Conservation (phyloP, 2,888 invertebrate species). For the Hypolimnas misippus region DNA sequence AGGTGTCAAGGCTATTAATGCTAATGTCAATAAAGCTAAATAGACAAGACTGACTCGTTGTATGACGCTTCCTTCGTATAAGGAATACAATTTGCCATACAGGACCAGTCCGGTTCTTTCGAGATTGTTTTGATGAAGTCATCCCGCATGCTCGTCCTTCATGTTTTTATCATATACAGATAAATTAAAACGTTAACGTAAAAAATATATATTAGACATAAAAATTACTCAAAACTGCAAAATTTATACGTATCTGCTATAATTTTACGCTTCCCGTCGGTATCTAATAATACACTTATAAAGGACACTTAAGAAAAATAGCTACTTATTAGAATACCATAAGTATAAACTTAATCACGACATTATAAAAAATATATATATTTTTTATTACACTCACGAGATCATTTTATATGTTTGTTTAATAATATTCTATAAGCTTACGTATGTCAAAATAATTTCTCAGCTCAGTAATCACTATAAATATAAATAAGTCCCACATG, state of each 20-base stretch:
- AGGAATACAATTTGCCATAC: constrained; percentile 10
- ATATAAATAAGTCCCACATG: constrained; percentile 36
- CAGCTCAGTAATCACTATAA: constrained; percentile 33
- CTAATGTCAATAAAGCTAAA: constrained; percentile 62
- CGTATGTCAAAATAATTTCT: constrained; percentile 33
- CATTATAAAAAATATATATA: background rate
- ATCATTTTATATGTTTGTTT: constrained; percentile 9
- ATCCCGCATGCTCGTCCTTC: background rate
- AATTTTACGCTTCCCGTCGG: background rate
- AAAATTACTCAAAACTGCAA: background rate
- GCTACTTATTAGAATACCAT: background rate
- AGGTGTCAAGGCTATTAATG: constrained; percentile 67
- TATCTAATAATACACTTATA: background rate
- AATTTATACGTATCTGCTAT: too few species aligned
- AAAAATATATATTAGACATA: background rate
- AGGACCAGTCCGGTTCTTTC: constrained; percentile 8
- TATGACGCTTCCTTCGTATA: constrained; percentile 1
- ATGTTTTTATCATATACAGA: background rate
- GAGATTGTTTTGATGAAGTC: constrained; percentile 1
- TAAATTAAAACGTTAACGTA: background rate
- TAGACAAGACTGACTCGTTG: constrained; percentile 24
- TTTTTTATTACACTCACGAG: background rate
- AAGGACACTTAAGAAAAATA: background rate
- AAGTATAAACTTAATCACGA: background rate
- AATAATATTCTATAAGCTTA: constrained; percentile 24